Base-by-base conservation (phyloP, 1,140 invertebrate genomes). In the Drosophila lacteicornis region DNA sequence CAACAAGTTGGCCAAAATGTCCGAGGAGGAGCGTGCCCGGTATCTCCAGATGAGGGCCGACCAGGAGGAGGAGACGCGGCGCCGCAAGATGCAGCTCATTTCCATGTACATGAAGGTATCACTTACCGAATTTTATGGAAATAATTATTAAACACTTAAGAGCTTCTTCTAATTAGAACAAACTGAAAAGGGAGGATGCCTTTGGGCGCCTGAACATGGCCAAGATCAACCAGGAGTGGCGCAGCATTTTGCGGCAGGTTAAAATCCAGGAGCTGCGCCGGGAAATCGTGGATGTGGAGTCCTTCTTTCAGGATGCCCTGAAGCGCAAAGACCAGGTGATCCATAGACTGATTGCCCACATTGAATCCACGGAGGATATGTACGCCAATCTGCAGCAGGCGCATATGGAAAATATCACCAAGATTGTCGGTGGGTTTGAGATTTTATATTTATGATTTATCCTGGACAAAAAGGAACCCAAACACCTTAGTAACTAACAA, bases 201-300 rank as follows among this genome's bases (percentile, higher is more conserved):
- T 97, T 96, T 92, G 94, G 95, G 1, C 94, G 96, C 60, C 93
- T 97, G 36, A 97, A 97, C 90, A 95, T 95, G 69, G 96, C 96
- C 0, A 97, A 97, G 93, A 96, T 97, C 19, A 97, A 97, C 85
- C 96, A 97, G 93, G 95, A 96, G 88, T 97, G 96, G 96, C 94
- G 96, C 58, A 95, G 95, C 47, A 94, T 96, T 68, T 93, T 97
- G 55, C 94, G 96, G 7, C 94, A 95, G 92, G 94, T 96, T 49
- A 97, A 97, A 94, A 95, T 95, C 70, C 95, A 95, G 47, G 95
- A 97, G 83, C 94, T 97, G 90, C 94, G 95, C 33, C 91, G 95
- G 12, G 94, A 96, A 56, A 94, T 96, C 6, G 93, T 95, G 88
- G 95, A 95, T 8, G 82, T 92, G 53, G 80, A 84, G 49, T 78